These are phyloP conservation scores for Geotria australis DNA, from an alignment of 2,797 vertebrate species.

Conservation along the genomic window DNA sequence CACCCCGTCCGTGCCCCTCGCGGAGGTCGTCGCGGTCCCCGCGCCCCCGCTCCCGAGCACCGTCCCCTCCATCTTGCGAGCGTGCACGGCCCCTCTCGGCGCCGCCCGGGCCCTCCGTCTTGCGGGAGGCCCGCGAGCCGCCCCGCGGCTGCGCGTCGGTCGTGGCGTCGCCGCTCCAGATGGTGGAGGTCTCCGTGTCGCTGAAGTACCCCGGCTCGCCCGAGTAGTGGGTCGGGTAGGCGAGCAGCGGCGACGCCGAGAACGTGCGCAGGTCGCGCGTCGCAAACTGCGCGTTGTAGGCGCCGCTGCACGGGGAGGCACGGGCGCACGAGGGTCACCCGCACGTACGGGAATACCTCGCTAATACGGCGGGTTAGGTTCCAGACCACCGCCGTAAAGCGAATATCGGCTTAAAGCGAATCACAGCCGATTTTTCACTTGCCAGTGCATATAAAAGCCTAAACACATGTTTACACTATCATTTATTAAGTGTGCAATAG, in stretches of 20 bases:
- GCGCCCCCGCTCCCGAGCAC: not conserved
- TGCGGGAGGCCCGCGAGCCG: slow-evolving; percentile 55
- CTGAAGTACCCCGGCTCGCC: slow-evolving; percentile 57
- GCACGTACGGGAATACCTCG: no score
- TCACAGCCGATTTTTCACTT: no score
- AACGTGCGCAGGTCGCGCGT: slow-evolving; percentile 38
- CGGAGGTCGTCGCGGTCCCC: not conserved
- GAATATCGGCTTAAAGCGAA: no score
- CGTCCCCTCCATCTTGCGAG: not conserved
- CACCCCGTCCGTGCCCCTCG: slow-evolving; percentile 17
- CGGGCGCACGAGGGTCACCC: not conserved
- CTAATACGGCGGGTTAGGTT: no score
- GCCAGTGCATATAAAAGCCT: no score
- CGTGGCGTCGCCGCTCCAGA: slow-evolving; percentile 40
- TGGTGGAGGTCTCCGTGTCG: slow-evolving; percentile 61
- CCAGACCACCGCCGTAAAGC: no score
- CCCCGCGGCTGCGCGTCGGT: slow-evolving; percentile 20
- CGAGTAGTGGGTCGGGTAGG: slow-evolving; percentile 68
- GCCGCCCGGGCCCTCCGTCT: slow-evolving; percentile 30
- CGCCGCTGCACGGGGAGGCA: slow-evolving; percentile 12
- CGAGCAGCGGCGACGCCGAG: slow-evolving; percentile 49
- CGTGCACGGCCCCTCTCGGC: not conserved
- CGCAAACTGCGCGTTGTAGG: slow-evolving; percentile 46
- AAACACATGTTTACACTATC: no score
- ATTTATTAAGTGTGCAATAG: no score